Evolutionary conservation across 2,113 vertebrate species (phyloP).

Genomic region (Poeciliopsis occidentalis): DNA sequence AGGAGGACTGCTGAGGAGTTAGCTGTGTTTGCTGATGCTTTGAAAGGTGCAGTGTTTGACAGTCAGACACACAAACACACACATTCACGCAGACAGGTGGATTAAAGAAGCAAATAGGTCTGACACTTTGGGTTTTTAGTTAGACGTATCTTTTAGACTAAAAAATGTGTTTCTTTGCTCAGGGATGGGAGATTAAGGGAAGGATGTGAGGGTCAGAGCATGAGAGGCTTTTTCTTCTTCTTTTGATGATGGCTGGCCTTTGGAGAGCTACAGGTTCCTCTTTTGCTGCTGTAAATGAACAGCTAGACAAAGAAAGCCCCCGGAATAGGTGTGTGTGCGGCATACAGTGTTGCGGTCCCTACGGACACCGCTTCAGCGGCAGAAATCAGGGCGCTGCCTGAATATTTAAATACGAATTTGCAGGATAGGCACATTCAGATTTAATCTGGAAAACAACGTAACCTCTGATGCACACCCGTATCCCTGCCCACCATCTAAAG

Average conservation of each 20-base stretch:
- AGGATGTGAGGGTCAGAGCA: slow-evolving; percentile 5
- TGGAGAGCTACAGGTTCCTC: slow-evolving; percentile 8
- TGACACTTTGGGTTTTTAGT: slow-evolving; percentile 22
- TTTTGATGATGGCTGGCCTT: neutral
- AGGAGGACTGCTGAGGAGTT: slow-evolving; percentile 47
- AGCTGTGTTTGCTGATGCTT: slow-evolving; percentile 58
- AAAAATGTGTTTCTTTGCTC: slow-evolving; percentile 19
- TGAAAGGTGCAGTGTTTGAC: slow-evolving; percentile 21
- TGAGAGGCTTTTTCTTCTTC: neutral
- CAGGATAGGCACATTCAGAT: neutral
- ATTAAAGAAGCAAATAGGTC: slow-evolving; percentile 35
- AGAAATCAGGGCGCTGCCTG: neutral
- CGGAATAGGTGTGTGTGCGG: neutral
- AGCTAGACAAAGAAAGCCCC: neutral
- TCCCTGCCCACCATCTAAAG: no score
- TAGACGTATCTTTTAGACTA: slow-evolving; percentile 23
- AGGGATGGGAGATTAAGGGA: neutral
- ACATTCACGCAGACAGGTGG: neutral
- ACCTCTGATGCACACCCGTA: neutral
- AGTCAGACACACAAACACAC: neutral
- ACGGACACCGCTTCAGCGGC: no score
- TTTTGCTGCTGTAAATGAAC: slow-evolving; percentile 3
- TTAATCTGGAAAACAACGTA: neutral
- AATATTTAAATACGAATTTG: neutral
- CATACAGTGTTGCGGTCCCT: no score